phyloP scores from a whole-genome alignment of 2,888 invertebrate species.

The Leptopilina myrica region DNA sequence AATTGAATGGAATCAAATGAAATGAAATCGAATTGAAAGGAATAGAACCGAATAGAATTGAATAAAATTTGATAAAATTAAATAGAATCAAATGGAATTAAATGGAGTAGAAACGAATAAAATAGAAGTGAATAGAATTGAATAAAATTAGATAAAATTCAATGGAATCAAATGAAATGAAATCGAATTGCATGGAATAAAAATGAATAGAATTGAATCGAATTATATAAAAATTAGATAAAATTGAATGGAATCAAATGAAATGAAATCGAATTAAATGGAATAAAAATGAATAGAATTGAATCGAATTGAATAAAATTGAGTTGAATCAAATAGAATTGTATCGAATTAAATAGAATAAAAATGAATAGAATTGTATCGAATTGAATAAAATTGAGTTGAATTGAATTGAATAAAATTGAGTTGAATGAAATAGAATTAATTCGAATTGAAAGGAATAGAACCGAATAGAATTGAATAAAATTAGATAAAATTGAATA shows the following conservation, averaged over 20 bases:
- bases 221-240: no score
- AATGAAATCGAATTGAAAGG: no score
- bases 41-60: no score
- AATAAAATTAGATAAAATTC: no score
- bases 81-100: no score
- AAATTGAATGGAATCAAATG: background rate
- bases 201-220: background rate
- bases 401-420: background rate
- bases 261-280: background rate
- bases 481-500: background rate
- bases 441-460: no score
- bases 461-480: background rate
- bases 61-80: no score
- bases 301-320: background rate
- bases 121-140: no score
- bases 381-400: background rate
- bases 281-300: background rate
- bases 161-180: no score
- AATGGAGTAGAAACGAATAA: no score
- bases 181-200: no score
- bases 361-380: background rate
- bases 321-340: background rate
- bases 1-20: no score
- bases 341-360: background rate
- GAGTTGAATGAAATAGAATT: background rate